Evolutionary conservation across 1,140 invertebrate species (phyloP), one percentile per base, ranked within the genome.

Genomic region (Trichogramma pretiosum): DNA sequence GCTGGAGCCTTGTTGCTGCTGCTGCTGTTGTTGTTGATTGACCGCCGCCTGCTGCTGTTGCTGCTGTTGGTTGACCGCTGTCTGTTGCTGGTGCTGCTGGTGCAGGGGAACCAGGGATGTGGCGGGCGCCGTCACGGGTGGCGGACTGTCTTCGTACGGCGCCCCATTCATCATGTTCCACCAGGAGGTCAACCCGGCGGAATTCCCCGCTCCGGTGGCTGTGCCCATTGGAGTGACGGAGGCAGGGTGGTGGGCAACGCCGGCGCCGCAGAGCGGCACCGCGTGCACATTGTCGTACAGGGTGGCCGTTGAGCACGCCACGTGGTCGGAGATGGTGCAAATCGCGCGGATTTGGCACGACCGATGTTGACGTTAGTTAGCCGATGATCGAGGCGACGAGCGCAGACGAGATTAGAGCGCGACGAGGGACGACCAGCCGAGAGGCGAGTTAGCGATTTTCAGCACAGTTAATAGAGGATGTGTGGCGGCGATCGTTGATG

Each of bases 81-180:
- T 63, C 59, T 78, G 63, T 59, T 76, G 58, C 53, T 74, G 61
- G 30, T 71, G 62, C 46, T 73, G 63, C 48, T 74, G 59, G 58
- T 77, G 62, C 65, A 76, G 56, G 56, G 73, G 62, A 48, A 73
- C 64, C 52, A 74, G 58, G 47, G 64, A 63, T 41, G 69, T 61
- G 51, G 62, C 54, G 36, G 66, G 76, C 54, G 77, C 77, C 46
- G 71, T 74, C 57, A 75, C 69, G 37, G 77, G 76, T 59, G 81
- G 80, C 62, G 80, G 81, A 69, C 78, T 79, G 70, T 85, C 82
- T 68, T 84, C 83, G 77, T 86, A 84, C 39, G 79, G 66, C 61
- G 75, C 72, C 56, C 75, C 82, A 80, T 85, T 86, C 84, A 86
- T 86, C 83, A 86, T 86, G 78, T 73, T 68, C 79, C 83, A 85